Base-by-base conservation (phyloP, 2,888 invertebrate species). In the Epinotia bilunana region DNA sequence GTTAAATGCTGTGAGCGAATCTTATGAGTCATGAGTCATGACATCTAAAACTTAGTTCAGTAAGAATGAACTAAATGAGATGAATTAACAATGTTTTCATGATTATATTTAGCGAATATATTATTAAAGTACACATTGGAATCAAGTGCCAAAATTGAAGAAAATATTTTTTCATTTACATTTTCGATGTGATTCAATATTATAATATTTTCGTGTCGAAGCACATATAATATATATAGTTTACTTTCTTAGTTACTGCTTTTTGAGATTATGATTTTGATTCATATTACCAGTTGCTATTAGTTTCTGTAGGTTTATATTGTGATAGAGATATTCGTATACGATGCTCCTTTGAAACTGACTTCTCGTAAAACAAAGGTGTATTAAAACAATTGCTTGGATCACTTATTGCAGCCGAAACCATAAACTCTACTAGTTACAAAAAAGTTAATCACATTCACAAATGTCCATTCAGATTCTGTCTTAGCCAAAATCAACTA, bases 201-300 rank as follows among this genome's bases (percentile, higher is more conserved):
- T 65, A 65, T 58, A 1, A 65, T 65, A 49, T 55, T 65, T 6
- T 65, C 43, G 28, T 60, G 49, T 60, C 33, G 60, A 53, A 49
- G 58, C 60, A 20, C 33, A 49, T 12, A 28, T 23, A 23, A 23
- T 23, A n/a, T n/a, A n/a, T n/a, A 28, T 28, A 65, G 65, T 39
- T 65, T 73, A 65, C 60, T 65, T 73, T 72, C 33, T 28, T n/a
- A 72, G 33, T 33, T 61, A 28, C 33, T 65, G 65, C 49, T 65
- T 73, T 73, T 65, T 23, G 72, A 73, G 65, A 73, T 60, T 73
- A 65, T 73, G 53, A 53, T 73, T 73, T 73, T 23, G 43, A 60
- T 57, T 43, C 11, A 39, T 73, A 49, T 55, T 63, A 72, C 12
- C 62, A 18, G 58, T 58, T 60, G n/a, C 16, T 55, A 28, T 57